A percentile compares a stretch with the other conserved stretches of the same genome.
phyloP scores from a whole-genome alignment of 2,797 vertebrate species.

The Centroberyx gerrardi region DNA sequence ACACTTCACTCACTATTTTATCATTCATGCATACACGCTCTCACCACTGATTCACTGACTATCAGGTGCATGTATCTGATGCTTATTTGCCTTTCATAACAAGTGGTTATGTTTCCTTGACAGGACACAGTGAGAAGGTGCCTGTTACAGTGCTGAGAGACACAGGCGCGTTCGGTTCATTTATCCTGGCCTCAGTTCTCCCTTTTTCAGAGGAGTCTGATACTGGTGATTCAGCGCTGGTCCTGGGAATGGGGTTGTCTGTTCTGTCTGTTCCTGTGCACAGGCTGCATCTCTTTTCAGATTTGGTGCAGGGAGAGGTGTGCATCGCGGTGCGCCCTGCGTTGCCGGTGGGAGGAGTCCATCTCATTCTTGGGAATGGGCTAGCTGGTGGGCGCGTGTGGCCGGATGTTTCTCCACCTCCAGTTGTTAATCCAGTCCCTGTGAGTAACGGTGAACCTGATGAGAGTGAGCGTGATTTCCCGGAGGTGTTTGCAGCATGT shows the following conservation, averaged over 20 bases:
- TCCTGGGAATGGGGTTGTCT: conserved; percentile 6
- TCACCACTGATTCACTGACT: too few relatives aligned
- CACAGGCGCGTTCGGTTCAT: conserved; percentile 8
- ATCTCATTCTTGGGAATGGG: too few relatives aligned
- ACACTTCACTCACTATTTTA: too few relatives aligned
- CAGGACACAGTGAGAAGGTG: neutral
- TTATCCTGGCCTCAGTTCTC: conserved; percentile 15
- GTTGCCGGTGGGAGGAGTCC: too few relatives aligned
- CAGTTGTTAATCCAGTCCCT: neutral
- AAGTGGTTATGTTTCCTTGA: too few relatives aligned
- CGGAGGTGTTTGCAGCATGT: neutral
- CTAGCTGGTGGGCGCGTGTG: too few relatives aligned
- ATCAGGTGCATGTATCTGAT: too few relatives aligned
- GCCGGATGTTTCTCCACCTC: neutral
- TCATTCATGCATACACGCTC: too few relatives aligned
- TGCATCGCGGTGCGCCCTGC: neutral
- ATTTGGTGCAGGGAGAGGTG: conserved; percentile 10
- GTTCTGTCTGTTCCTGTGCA: conserved; percentile 15
- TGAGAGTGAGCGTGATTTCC: too few relatives aligned
- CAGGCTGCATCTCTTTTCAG: conserved; percentile 8
- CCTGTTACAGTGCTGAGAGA: conserved; percentile 15
- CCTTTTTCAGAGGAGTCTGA: conserved; percentile 12
- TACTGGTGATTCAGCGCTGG: neutral
- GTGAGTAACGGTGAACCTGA: too few relatives aligned
- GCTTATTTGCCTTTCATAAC: too few relatives aligned